Conservation (phyloP, 2,888 invertebrate species). For the Pyrgus malvae region DNA sequence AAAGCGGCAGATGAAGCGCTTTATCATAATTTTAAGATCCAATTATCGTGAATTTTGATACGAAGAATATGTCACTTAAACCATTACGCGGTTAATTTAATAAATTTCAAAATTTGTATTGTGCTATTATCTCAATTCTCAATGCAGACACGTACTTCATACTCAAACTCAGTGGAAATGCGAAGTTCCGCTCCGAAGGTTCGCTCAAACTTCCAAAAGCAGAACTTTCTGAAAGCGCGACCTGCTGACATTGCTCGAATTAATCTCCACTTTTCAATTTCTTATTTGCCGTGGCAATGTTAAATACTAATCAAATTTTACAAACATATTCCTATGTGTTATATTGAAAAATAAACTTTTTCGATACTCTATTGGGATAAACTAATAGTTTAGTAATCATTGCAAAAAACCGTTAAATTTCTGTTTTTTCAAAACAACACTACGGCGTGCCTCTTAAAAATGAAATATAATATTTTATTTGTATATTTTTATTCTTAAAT, state of each 20-base stretch:
- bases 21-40: too few species aligned
- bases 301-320: neutral
- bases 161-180: constrained; percentile 54
- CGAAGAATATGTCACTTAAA: too few species aligned
- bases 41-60: too few species aligned
- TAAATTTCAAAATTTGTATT: too few species aligned
- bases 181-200: constrained; percentile 54
- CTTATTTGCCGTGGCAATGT: constrained; percentile 41
- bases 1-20: too few species aligned
- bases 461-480: neutral
- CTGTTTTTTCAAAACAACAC: neutral
- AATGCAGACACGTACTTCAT: constrained; percentile 31
- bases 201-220: constrained; percentile 68
- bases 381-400: neutral
- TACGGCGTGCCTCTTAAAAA: neutral
- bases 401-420: too few species aligned
- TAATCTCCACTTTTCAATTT: constrained; percentile 69
- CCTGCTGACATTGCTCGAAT: constrained; percentile 55
- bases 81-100: too few species aligned
- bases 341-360: neutral
- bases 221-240: constrained; percentile 65
- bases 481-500: neutral
- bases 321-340: neutral
- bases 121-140: too few species aligned
- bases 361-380: neutral